phyloP scores from a whole-genome alignment of 2,797 vertebrate genomes.

The Tolypeutes matacus region DNA sequence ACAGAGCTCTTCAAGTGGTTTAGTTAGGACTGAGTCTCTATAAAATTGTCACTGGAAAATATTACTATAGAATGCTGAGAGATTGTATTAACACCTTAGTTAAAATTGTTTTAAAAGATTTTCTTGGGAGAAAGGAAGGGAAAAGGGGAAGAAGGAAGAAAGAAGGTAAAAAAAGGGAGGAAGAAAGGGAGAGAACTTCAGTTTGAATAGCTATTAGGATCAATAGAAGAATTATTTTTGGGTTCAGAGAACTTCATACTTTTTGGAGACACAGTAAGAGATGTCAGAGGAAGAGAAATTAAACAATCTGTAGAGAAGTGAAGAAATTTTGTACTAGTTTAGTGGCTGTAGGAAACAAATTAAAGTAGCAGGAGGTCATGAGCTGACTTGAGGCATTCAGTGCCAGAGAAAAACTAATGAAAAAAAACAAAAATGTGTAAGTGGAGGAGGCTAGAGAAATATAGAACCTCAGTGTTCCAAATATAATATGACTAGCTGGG shows the following conservation, averaged over 20 bases:
- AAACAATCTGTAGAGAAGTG: slow-evolving; percentile 6
- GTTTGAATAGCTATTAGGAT: neutral
- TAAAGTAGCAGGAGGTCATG: slow-evolving; percentile 46
- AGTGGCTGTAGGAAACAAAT: slow-evolving; percentile 45
- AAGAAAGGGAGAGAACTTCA: neutral
- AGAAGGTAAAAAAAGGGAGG: neutral
- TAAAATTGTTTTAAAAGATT: neutral
- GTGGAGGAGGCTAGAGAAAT: slow-evolving; percentile 40
- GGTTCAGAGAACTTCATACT: slow-evolving; percentile 18
- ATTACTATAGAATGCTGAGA: neutral
- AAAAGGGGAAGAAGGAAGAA: neutral
- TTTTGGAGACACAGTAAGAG: slow-evolving; percentile 41
- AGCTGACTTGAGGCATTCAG: neutral
- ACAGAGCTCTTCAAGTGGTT: neutral
- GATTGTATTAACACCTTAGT: neutral
- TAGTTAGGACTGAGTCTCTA: neutral
- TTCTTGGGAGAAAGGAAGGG: neutral
- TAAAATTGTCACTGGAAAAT: neutral
- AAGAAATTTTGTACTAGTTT: slow-evolving; percentile 1
- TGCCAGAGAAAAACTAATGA: slow-evolving; percentile 33
- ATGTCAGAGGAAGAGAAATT: slow-evolving; percentile 37
- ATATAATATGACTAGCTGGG: slow-evolving; percentile 35
- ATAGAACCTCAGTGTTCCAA: neutral
- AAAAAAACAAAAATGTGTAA: neutral
- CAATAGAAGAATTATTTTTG: slow-evolving; percentile 52